Evolutionary conservation across 2,113 vertebrate genomes (phyloP), one percentile per base, ranked within the genome.

Genomic region (Passer montanus): DNA sequence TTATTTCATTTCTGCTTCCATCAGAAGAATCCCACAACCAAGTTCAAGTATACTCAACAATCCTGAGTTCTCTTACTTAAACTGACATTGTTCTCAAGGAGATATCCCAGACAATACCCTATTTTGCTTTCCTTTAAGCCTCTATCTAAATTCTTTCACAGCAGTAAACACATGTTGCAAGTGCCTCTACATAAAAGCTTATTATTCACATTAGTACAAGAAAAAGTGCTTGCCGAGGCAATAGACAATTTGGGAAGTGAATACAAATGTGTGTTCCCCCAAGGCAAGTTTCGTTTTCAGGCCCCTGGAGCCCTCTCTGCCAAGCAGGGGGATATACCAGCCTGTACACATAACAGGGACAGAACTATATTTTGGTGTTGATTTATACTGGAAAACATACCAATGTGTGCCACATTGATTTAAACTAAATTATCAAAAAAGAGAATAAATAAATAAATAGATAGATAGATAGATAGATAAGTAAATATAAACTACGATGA

Each of bases 201-300:
- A 86, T 95, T 97, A 94, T 95, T 96, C 85, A 95, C 90, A 96
- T 96, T 96, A 96, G 94, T 56, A 89, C 69, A 91, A 93, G 93
- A 90, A 93, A 94, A 97, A 97, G 79, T 78, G 93, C 92, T 94
- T 96, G 82, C 77, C 78, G 88, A 96, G 87, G 90, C 87, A 95
- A 77, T 41, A 95, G 90, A 88, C 91, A 93, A 84, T 94, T 92
- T 89, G 76, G 35, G 72, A 88, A 92, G 85, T 2, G 6, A 94
- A 93, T 81, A 88, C 60, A 90, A 67, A 96, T 95, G 66, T 93
- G 70, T 8, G 3, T 64, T 90, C 70, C 90, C 85, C 39, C 69
- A 33, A 53, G 86, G 88, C 90, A 93, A 93, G 90, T 92, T 94
- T 92, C 86, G 92, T 46, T 87, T 76, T 89, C 76, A 84, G 64